Evolutionary conservation across 2,888 invertebrate genomes (phyloP).

Genomic region (Heliothis peltigera): DNA sequence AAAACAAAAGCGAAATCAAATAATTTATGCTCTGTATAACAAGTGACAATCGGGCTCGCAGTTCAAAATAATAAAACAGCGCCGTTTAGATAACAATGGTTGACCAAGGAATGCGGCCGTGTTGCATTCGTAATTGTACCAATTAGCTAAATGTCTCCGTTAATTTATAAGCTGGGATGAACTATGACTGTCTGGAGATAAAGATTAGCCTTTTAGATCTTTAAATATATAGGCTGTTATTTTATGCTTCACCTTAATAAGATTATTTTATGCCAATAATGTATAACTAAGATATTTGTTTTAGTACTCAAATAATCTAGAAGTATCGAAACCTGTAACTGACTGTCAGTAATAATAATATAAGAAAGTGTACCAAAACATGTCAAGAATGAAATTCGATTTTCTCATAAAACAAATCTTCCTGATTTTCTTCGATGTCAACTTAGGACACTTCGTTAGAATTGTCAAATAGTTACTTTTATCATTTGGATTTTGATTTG

Average conservation of each 20-base stretch:
- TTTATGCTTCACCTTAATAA: neutral
- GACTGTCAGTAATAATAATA: no score
- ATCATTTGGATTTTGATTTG: conserved; percentile 44
- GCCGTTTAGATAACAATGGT: conserved; percentile 66
- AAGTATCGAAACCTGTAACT: no score
- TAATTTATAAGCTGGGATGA: conserved; percentile 76
- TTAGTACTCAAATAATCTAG: no score
- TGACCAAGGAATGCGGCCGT: conserved; percentile 76
- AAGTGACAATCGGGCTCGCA: conserved; percentile 63
- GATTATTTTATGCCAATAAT: neutral
- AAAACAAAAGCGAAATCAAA: conserved; percentile 54
- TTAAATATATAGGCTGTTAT: neutral
- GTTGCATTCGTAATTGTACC: conserved; percentile 79
- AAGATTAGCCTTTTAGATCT: conserved; percentile 46
- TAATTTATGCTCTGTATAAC: conserved; percentile 69
- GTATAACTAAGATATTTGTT: neutral
- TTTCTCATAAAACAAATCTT: conserved; percentile 20
- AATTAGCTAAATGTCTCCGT: conserved; percentile 81
- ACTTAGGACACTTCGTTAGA: conserved; percentile 43
- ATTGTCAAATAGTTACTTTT: conserved; percentile 57
- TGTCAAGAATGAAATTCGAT: conserved; percentile 15
- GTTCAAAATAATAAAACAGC: conserved; percentile 66
- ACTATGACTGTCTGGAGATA: conserved; percentile 56
- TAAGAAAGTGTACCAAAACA: no score
- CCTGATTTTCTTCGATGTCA: conserved; percentile 28